Evolutionary conservation across 2,888 invertebrate species (phyloP).

Genomic region (Cerastis rubricosa): DNA sequence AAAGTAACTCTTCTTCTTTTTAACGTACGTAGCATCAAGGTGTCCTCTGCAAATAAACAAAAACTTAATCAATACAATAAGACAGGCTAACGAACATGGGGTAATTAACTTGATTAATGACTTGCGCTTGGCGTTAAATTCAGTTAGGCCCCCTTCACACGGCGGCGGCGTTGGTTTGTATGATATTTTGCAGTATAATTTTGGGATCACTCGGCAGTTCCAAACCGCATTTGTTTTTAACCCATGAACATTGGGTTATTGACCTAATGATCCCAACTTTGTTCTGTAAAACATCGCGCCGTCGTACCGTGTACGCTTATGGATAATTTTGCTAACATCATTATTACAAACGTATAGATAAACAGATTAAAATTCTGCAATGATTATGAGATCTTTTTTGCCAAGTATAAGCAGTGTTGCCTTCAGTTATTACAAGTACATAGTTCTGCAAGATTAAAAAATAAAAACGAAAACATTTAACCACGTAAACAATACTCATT

Average conservation of each 20-base stretch:
- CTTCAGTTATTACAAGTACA: conserved; percentile 18
- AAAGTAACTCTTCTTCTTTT: conserved; percentile 86
- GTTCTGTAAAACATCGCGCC: neutral
- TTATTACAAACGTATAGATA: neutral
- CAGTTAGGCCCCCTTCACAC: neutral
- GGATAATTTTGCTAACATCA: neutral
- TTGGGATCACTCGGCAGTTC: neutral
- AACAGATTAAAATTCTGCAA: neutral
- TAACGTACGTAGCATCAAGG: conserved; percentile 86
- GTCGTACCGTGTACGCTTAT: no score
- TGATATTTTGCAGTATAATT: neutral
- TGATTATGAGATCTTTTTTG: neutral
- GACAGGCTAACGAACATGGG: neutral
- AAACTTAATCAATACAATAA: conserved; percentile 2
- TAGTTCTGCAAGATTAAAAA: conserved; percentile 49
- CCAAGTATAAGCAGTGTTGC: neutral
- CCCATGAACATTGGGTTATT: neutral
- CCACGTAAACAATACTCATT: neutral
- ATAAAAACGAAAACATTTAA: neutral
- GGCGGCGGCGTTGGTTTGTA: neutral
- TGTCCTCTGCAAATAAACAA: conserved; percentile 77
- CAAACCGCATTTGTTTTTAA: neutral
- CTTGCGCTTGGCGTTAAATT: neutral
- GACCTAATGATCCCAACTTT: neutral
- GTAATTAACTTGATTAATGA: neutral